A percentile compares a stretch with the other conserved stretches of the same genome.
These are phyloP conservation scores for Sphyrna mokarran DNA, from an alignment of 2,113 vertebrate species.

Conservation along the genomic window DNA sequence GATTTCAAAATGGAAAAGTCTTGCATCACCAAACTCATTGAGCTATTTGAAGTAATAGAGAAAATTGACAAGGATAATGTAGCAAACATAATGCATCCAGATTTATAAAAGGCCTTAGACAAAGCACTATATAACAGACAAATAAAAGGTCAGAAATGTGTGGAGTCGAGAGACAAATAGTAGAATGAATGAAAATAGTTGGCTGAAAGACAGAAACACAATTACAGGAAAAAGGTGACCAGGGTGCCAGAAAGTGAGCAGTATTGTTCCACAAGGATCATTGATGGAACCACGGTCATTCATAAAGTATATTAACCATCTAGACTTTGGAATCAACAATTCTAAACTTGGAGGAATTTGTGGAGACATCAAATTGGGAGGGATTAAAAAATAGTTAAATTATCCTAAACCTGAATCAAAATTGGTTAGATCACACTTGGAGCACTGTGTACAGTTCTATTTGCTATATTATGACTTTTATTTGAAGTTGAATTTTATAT, in stretches of 20 bases:
- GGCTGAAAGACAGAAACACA: not conserved
- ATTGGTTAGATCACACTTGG: not conserved
- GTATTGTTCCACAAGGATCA: not conserved
- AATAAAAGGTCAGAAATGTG: not conserved
- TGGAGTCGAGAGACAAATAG: not conserved
- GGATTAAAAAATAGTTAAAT: not conserved
- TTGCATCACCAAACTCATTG: not conserved
- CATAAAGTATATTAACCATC: not conserved
- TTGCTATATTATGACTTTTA: not conserved
- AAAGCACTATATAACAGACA: not conserved
- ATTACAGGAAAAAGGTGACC: no score
- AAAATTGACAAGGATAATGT: not conserved
- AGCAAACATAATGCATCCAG: not conserved
- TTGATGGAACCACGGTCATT: not conserved
- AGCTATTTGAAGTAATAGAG: not conserved
- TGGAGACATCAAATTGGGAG: not conserved
- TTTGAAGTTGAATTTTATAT: not conserved
- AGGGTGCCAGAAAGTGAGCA: not conserved
- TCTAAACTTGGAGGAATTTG: not conserved
- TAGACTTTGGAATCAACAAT: not conserved
- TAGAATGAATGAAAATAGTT: not conserved
- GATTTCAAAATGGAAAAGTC: not conserved
- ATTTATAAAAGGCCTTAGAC: not conserved
- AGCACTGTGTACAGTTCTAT: no score
- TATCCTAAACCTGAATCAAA: not conserved